phyloP scores from a whole-genome alignment of 37 sponge, comb jelly and placozoan species.

The Halisarca cf. caerulea region DNA sequence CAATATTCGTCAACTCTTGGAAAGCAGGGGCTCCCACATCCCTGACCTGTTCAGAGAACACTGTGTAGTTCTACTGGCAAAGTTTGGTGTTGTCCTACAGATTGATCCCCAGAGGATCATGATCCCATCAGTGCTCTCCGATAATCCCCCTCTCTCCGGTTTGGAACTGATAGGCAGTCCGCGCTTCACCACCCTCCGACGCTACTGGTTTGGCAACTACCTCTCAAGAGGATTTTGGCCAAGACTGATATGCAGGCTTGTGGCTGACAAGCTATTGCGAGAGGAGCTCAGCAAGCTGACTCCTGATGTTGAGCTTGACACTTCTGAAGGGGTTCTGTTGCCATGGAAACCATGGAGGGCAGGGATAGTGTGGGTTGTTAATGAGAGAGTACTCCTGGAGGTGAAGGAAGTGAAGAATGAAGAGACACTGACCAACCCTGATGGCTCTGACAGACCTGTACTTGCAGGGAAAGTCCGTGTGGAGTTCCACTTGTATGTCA shows the following conservation, averaged over 20 bases:
- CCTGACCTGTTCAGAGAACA: slow-evolving; percentile 34
- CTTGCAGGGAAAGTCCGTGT: slow-evolving; percentile 25
- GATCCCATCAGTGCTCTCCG: slow-evolving; percentile 83
- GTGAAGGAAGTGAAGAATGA: slow-evolving; percentile 40
- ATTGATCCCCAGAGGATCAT: slow-evolving; percentile 61
- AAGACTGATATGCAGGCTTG: slow-evolving; percentile 77
- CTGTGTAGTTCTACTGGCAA: slow-evolving; percentile 71
- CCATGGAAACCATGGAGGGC: slow-evolving; percentile 76
- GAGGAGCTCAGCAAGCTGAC: slow-evolving; percentile 7
- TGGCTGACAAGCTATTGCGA: slow-evolving; percentile 61
- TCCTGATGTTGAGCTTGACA: not conserved
- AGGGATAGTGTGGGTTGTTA: slow-evolving; percentile 50
- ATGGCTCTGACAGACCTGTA: not conserved
- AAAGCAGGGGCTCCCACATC: not conserved
- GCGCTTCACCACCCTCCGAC: slow-evolving; percentile 41
- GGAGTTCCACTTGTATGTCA: slow-evolving; percentile 50
- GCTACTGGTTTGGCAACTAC: slow-evolving; percentile 74
- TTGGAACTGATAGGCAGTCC: not conserved
- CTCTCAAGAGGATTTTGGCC: slow-evolving; percentile 93
- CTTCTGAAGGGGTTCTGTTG: not conserved
- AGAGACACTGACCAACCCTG: not conserved
- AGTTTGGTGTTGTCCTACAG: slow-evolving; percentile 80
- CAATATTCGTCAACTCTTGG: slow-evolving; percentile 46
- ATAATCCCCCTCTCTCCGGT: slow-evolving; percentile 3
- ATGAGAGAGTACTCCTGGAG: slow-evolving; percentile 50